Evolutionary conservation across 1,140 invertebrate genomes (phyloP), one percentile per base, ranked within the genome.

Genomic region (Zaprionus inermis): DNA sequence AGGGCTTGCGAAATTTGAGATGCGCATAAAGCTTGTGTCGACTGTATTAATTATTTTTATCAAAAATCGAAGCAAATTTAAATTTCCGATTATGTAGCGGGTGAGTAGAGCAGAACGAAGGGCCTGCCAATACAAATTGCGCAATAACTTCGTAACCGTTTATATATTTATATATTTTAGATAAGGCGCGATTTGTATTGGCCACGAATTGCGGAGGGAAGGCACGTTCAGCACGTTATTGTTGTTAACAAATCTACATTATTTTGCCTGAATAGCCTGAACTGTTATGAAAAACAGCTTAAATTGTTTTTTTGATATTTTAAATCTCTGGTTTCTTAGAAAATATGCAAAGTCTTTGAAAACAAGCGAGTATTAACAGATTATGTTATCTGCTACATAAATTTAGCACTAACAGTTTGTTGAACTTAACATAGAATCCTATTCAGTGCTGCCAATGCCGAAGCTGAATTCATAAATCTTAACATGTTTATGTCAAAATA

Each of bases 1-100:
- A 88, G 82, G 82, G 83, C 83, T 71, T 64, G 49, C 49, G 38
- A 61, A 84, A 83, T 83, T 83, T 84, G 80, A 73, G 76, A 83
- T 83, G 80, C 81, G 81, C 80, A 84, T 83, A 83, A 83, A 84
- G 63, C 61, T 51, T 55, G 41, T 64, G 55, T 60, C 16, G 22
- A 18, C 12, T 36, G 64, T 51, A 38, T 63, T 60, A 56, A 70
- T 69, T 74, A 51, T 32, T 61, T 57, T 24, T 61, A 74, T 63
- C 57, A 60, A 61, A 61, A 57, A 74, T 57, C 72, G 57, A 70
- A 63, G 66, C 38, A 16, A 64, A 70, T 74, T 55, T 74, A 30
- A 74, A 69, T 69, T 74, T 38, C 34, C 61, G 57, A 74, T 74
- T 57, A 36, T 18, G 44, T 32, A 51, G 61, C 20, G 18, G 63